These are phyloP conservation scores for Dendrocincla tyrannina DNA, from an alignment of 2,797 vertebrate species.

Conservation along the genomic window DNA sequence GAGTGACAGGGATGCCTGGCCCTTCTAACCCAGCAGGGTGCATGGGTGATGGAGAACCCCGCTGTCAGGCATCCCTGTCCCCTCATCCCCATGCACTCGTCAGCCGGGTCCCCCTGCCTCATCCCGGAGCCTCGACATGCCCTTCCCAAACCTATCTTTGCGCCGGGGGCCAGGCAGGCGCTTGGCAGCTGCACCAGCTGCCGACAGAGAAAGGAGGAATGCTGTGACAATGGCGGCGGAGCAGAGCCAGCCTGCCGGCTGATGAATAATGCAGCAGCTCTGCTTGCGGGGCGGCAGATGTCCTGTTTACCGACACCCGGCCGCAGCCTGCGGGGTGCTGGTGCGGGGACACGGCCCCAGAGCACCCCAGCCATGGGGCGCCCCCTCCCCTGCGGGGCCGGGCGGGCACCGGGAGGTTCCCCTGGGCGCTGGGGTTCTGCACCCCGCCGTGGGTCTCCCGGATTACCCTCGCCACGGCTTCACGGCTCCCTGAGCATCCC, in stretches of 20 bases:
- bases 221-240: slow-evolving; percentile 9
- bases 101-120: background rate
- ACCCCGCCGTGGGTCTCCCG: background rate
- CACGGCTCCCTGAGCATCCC: slow-evolving; percentile 8
- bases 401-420: background rate
- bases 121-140: background rate
- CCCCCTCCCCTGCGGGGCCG: background rate
- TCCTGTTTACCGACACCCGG: background rate
- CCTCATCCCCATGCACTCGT: fast-evolving
- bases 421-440: background rate
- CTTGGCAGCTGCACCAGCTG: slow-evolving; percentile 4
- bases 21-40: background rate
- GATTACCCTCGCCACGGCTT: background rate
- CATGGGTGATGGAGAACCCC: fast-evolving
- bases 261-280: slow-evolving; percentile 46
- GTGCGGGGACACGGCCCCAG: background rate
- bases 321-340: fast-evolving
- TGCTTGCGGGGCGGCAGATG: background rate
- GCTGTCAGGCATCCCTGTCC: background rate
- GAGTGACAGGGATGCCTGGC: slow-evolving; percentile 42
- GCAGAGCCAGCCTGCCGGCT: background rate
- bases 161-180: background rate
- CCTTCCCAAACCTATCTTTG: background rate
- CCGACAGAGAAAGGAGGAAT: background rate
- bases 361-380: background rate